Evolutionary conservation across 1,140 invertebrate species (phyloP).

Genomic region (Phymastichus coffea): DNA sequence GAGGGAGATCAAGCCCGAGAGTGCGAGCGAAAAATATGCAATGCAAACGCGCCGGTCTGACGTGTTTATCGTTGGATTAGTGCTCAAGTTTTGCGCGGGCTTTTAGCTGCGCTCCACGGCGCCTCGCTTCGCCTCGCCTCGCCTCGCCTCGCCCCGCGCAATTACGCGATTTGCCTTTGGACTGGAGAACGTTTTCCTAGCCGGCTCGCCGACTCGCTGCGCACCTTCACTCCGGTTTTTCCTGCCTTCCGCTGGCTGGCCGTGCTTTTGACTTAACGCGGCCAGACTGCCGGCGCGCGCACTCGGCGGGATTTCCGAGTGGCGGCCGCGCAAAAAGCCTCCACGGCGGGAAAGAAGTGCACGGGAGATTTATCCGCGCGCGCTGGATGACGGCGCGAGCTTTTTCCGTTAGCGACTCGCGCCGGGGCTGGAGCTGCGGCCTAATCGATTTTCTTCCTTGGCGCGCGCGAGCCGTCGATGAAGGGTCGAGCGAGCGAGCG

Average conservation of each 20-base stretch:
- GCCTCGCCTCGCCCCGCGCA: background rate
- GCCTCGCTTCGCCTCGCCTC: slow-evolving; percentile 7
- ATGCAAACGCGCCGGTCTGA: slow-evolving; percentile 12
- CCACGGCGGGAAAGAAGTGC: background rate
- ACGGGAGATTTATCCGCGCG: slow-evolving; percentile 32
- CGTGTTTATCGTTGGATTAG: slow-evolving; percentile 37
- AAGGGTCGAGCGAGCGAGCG: slow-evolving; percentile 19
- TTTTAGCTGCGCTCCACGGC: slow-evolving; percentile 18
- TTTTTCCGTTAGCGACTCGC: slow-evolving; percentile 36
- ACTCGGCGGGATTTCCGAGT: too few relatives aligned
- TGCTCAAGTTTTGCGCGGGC: slow-evolving; percentile 18
- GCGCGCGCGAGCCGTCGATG: background rate
- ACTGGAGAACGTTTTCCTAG: background rate
- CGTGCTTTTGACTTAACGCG: background rate
- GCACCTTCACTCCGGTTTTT: background rate
- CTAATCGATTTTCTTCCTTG: slow-evolving; percentile 40
- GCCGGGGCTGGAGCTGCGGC: too few relatives aligned
- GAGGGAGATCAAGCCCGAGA: too few relatives aligned
- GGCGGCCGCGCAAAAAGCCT: too few relatives aligned
- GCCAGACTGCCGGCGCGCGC: background rate
- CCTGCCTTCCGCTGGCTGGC: background rate
- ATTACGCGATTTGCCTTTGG: slow-evolving; percentile 13
- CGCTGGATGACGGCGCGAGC: slow-evolving; percentile 27
- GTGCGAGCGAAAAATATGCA: slow-evolving; percentile 7
- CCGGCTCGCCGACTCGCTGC: background rate